Evolutionary conservation across 2,113 vertebrate genomes (phyloP), one percentile per base, ranked within the genome.

Genomic region (Porphyrio hochstetteri): DNA sequence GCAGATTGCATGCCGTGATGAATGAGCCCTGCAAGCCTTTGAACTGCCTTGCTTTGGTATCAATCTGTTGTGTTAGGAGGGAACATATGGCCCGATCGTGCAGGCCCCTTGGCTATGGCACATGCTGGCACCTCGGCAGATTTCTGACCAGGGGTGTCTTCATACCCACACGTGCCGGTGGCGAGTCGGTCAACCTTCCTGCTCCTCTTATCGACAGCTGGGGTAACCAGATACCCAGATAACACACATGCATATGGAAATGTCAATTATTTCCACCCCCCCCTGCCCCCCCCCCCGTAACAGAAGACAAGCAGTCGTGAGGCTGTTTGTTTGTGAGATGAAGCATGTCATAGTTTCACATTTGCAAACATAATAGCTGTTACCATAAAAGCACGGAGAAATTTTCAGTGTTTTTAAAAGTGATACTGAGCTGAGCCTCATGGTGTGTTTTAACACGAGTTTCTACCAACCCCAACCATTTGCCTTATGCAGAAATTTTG

Each of bases 21-120:
- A 80, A 38, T 59, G 80, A 93, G 76, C 72, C 18, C 65, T 23
- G 80, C 59, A 88, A 95, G 74, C 40, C 60, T 67, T 77, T 59
- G 69, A 90, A 69, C 46, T 80, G 44, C 83, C 84, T 85, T 86
- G 53, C 74, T 95, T 70, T 82, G 63, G 36, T 79, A 38, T 27
- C 79, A 92, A 60, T 79, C 94, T 97, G 94, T 87, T 92, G 86
- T 85, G 93, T 46, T 82, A 93, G 89, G 86, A 77, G 60, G 36
- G 23, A 92, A 59, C 94, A 94, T 79, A 94, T 94, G 90, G 86
- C 38, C 77, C 46, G n/a, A 67, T 60, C 61, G 46, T 0, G 0
- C 24, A 21, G 76, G 36, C 48, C 55, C 11, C 65, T 68, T 42
- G 92, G 88, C 88, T 92, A 31, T 14, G 35, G 40, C 1, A 1